phyloP scores from a whole-genome alignment of 2,113 vertebrate species.

The Lasiurus borealis region DNA sequence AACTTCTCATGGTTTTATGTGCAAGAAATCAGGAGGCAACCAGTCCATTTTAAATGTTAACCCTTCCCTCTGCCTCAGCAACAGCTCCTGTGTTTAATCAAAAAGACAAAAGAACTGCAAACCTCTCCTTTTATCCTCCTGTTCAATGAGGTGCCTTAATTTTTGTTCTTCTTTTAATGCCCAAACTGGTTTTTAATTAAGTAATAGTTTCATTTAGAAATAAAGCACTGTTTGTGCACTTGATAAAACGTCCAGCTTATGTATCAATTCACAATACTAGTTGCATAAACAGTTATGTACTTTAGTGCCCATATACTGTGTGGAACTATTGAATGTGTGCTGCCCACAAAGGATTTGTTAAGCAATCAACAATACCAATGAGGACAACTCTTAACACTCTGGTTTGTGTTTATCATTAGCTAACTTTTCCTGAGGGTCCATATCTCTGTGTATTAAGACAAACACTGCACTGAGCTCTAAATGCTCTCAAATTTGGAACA shows the following conservation, averaged over 20 bases:
- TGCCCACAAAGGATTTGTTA: slow-evolving; percentile 84
- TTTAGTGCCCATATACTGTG: slow-evolving; percentile 78
- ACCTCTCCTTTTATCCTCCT: slow-evolving; percentile 68
- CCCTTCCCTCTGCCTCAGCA: slow-evolving; percentile 81
- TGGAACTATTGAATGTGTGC: slow-evolving; percentile 68
- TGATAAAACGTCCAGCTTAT: slow-evolving; percentile 74
- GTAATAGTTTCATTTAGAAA: slow-evolving; percentile 82
- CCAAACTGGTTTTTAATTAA: slow-evolving; percentile 83
- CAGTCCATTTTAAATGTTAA: slow-evolving; percentile 87
- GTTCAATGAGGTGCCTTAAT: not conserved
- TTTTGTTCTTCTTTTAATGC: slow-evolving; percentile 42
- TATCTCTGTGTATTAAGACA: slow-evolving; percentile 78
- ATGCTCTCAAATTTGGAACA: slow-evolving; percentile 73
- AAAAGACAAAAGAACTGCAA: slow-evolving; percentile 67
- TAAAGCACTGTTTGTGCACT: slow-evolving; percentile 69
- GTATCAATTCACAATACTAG: slow-evolving; percentile 75
- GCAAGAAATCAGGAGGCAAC: slow-evolving; percentile 88
- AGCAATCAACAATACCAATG: slow-evolving; percentile 77
- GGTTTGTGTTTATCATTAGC: slow-evolving; percentile 83
- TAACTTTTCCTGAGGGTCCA: slow-evolving; percentile 85
- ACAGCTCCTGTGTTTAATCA: slow-evolving; percentile 63
- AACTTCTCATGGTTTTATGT: slow-evolving; percentile 88
- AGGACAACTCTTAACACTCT: slow-evolving; percentile 84
- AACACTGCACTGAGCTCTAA: slow-evolving; percentile 69
- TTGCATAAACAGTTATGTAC: slow-evolving; percentile 77